Base-by-base conservation (phyloP, 2,888 invertebrate species). In the Epirrhoe alternata region DNA sequence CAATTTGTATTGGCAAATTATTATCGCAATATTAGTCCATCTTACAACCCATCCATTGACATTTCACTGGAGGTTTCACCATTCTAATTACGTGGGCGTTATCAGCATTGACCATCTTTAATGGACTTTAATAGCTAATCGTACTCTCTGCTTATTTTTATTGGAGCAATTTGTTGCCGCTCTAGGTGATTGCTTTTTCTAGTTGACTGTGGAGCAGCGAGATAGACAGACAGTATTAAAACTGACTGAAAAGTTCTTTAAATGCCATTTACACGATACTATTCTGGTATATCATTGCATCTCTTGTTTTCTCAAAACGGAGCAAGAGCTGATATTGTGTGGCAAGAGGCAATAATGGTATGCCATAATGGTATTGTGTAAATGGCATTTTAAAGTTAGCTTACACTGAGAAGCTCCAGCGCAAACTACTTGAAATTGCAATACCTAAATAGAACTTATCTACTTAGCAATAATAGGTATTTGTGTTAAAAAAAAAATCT, bases 81-180 rank as follows among this genome's bases (percentile, higher is more conserved):
- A 69, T 69, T 70, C 69, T 69, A 70, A 72, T 72, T 67, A 70
- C 69, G 69, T 68, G 61, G 72, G 65, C 61, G 65, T 62, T 70
- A 72, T 72, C 68, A 30, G 56, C 51, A 61, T 50, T 66, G 66
- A 64, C 65, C 69, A 69, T 71, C 69, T 63, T 63, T 66, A 59
- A 64, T 69, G 61, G 63, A 57, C 63, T 69, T 61, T 66, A 69
- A 69, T 68, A 68, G 59, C 59, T 45, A 42, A 64, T 64, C 50
- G 59, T 55, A 59, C 57, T 56, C 56, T 42, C 49, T 47, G 47
- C 47, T 49, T 47, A 45, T 58, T 53, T 58, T 53, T 64, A 58
- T 63, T 57, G n/a, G 51, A 64, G 55, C 58, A 64, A 54, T 64
- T 42, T 54, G n/a, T 45, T 62, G 47, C 56, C 17, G 50, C 62